Conservation (phyloP, 64 coral and sea anemone genomes). For the Trachythela sp. region DNA sequence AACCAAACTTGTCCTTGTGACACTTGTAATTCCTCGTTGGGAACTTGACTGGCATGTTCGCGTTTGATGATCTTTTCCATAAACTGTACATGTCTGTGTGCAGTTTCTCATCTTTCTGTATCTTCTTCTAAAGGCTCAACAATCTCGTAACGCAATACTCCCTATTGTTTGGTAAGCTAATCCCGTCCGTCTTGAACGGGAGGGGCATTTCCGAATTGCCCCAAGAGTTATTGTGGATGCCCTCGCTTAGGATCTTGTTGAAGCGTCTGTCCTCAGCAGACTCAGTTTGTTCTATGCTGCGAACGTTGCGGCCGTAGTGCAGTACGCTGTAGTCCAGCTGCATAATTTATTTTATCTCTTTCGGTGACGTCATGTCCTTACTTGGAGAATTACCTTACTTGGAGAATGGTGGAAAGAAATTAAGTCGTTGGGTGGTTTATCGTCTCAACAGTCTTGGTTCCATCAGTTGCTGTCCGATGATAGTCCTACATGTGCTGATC, state of each 20-base stretch:
- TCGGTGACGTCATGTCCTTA: conserved; percentile 27
- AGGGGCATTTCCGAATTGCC: conserved; percentile 27
- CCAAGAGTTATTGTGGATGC: conserved; percentile 21
- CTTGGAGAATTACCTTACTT: neutral
- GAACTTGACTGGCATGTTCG: neutral
- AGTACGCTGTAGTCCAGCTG: conserved; percentile 47
- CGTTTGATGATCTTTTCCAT: conserved; percentile 20
- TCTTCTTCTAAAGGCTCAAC: neutral
- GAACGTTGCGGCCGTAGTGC: conserved; percentile 12
- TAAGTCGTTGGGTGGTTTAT: too few species aligned
- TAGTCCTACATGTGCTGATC: too few species aligned
- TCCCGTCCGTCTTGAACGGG: conserved; percentile 19
- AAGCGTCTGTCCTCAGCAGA: conserved; percentile 7
- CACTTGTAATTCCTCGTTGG: neutral
- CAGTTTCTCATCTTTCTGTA: neutral
- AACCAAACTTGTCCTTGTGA: conserved; percentile 18
- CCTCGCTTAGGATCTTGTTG: conserved; percentile 23
- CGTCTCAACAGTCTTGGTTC: too few species aligned
- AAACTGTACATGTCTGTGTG: neutral
- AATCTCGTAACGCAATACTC: neutral
- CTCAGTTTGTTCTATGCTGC: neutral
- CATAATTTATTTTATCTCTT: conserved; percentile 41
- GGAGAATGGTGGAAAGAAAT: too few species aligned
- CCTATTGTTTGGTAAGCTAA: conserved; percentile 2
- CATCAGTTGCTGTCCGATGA: too few species aligned